These are phyloP conservation scores for Anguilla marmorata DNA, from an alignment of 2,797 vertebrate species.

Conservation along the genomic window DNA sequence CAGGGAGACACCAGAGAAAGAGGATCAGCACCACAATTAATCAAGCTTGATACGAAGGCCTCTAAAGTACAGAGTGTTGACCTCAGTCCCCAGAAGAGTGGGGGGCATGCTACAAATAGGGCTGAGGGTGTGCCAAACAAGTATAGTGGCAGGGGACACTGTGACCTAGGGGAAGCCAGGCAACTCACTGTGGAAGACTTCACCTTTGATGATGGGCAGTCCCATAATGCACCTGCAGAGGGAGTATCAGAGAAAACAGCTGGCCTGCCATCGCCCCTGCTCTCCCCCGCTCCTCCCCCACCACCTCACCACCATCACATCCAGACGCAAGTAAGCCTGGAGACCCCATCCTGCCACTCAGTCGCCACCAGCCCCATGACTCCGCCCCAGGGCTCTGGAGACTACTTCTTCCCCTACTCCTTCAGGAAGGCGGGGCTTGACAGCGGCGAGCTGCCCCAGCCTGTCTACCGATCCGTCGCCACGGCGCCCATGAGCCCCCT, in stretches of 20 bases:
- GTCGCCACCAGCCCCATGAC: conserved; percentile 94
- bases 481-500: conserved; percentile 84
- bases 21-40: conserved; percentile 33
- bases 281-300: conserved; percentile 57
- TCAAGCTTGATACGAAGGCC: conserved; percentile 52
- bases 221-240: neutral
- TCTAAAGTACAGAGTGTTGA: conserved; percentile 31
- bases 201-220: conserved; percentile 18
- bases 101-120: conserved; percentile 10
- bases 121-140: neutral
- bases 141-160: neutral
- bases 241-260: neutral
- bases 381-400: conserved; percentile 76
- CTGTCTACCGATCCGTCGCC: conserved; percentile 71
- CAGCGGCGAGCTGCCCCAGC: conserved; percentile 15
- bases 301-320: conserved; percentile 72
- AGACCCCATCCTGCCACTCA: conserved; percentile 80
- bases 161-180: neutral
- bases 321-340: conserved; percentile 86
- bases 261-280: neutral
- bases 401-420: conserved; percentile 75
- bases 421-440: conserved; percentile 46
- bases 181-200: neutral
- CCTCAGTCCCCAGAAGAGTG: neutral
- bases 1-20: conserved; percentile 38